A percentile compares a stretch with the other conserved stretches of the same genome.
Conservation (phyloP, 2,113 vertebrate genomes). For the Anoplopoma fimbria region DNA sequence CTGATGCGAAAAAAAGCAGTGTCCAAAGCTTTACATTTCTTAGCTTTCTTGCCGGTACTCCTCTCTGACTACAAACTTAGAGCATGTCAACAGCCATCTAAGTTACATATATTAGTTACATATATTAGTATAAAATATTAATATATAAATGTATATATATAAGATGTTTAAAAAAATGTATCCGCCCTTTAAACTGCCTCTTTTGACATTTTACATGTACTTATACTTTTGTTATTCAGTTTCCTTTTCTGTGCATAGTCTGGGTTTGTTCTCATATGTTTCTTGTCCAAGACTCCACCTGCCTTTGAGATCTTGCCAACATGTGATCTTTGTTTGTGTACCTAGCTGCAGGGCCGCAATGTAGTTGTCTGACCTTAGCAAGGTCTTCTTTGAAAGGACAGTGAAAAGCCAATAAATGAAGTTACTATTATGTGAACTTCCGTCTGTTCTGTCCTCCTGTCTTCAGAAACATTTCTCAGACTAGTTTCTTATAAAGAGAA, state of each 20-base stretch:
- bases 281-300: conserved; percentile 25
- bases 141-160: no score
- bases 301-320: conserved; percentile 47
- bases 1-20: no score
- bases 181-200: not conserved
- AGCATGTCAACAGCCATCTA: no score
- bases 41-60: no score
- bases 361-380: conserved; percentile 11
- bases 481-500: not conserved
- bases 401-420: conserved; percentile 5
- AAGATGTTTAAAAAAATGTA: no score
- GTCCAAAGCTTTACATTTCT: no score
- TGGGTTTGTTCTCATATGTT: not conserved
- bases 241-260: not conserved
- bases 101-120: no score
- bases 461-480: not conserved
- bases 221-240: not conserved
- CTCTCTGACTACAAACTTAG: no score
- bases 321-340: conserved; percentile 51
- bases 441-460: not conserved
- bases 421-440: conserved; percentile 4
- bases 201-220: not conserved
- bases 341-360: conserved; percentile 16
- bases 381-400: conserved; percentile 27
- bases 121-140: no score